Percentiles rank a stretch among this genome's conserved stretches.
phyloP scores from a whole-genome alignment of 2,797 vertebrate species.

The Acridotheres tristis region DNA sequence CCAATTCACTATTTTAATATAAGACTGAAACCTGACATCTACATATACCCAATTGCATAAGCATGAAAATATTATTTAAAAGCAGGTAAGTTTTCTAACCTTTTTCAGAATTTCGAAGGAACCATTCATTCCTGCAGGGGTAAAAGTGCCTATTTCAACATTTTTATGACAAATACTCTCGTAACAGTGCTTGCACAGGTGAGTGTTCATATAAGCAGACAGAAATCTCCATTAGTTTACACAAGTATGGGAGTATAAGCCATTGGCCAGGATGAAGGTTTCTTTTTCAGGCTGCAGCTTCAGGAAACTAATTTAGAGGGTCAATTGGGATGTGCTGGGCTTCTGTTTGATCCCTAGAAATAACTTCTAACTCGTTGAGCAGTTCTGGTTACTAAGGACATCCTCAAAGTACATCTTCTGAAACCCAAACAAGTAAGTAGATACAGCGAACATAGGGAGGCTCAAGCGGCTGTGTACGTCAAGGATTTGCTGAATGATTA shows the following conservation, averaged over 20 bases:
- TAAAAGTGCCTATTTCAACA: not conserved
- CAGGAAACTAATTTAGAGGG: not conserved
- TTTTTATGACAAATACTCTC: not conserved
- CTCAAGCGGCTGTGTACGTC: not conserved
- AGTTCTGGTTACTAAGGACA: not conserved
- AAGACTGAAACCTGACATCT: constrained; percentile 42
- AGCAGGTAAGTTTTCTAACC: not conserved
- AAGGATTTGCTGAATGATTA: not conserved
- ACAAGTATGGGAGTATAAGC: not conserved
- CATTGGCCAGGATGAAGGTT: not conserved
- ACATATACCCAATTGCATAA: not conserved
- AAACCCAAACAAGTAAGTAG: not conserved
- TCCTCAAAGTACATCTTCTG: not conserved
- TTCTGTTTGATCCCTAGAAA: not conserved
- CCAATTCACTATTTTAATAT: constrained; percentile 66
- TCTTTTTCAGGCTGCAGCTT: not conserved
- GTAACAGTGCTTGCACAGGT: not conserved
- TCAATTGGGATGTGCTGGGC: not conserved
- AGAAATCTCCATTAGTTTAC: not conserved
- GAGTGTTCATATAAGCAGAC: not conserved
- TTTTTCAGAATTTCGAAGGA: not conserved
- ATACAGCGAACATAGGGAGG: not conserved
- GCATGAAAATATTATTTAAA: not conserved
- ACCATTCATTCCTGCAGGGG: not conserved
- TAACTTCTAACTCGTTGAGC: not conserved